A percentile compares a stretch with the other conserved stretches of the same genome.
Conservation (phyloP, 2,113 vertebrate species). For the Guaruba guarouba region DNA sequence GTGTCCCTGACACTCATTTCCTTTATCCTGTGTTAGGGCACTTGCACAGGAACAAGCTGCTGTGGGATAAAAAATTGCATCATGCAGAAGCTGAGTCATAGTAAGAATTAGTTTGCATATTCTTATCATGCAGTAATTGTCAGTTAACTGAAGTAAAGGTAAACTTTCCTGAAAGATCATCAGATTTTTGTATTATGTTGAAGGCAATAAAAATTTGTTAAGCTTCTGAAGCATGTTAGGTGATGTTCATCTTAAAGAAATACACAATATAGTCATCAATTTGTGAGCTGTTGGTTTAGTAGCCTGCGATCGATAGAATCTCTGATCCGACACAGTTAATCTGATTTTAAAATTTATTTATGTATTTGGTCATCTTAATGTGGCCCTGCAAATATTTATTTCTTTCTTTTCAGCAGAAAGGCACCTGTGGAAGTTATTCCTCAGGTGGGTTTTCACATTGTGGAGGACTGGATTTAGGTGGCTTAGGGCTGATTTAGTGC, state of each 20-base stretch:
- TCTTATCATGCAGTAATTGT: neutral
- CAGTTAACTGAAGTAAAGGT: neutral
- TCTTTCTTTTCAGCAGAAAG: neutral
- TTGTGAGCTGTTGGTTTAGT: neutral
- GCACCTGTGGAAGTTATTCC: neutral
- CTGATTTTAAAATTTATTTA: neutral
- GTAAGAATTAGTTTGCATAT: neutral
- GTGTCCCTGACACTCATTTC: neutral
- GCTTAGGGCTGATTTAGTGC: neutral
- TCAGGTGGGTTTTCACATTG: neutral
- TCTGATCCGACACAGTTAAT: neutral
- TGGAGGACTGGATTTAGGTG: neutral
- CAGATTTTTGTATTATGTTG: neutral
- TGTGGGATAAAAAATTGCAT: neutral
- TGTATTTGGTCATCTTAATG: neutral
- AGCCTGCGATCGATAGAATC: neutral
- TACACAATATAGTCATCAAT: neutral
- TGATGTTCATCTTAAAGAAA: neutral
- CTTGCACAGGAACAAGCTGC: neutral
- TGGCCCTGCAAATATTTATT: neutral
- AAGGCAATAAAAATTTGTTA: neutral
- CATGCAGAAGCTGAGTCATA: neutral
- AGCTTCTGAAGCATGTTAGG: neutral
- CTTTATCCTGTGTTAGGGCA: neutral
- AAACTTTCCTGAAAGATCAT: neutral